phyloP scores from a whole-genome alignment of 1,140 invertebrate genomes.

The silkworm (Bombyx mori) region DNA sequence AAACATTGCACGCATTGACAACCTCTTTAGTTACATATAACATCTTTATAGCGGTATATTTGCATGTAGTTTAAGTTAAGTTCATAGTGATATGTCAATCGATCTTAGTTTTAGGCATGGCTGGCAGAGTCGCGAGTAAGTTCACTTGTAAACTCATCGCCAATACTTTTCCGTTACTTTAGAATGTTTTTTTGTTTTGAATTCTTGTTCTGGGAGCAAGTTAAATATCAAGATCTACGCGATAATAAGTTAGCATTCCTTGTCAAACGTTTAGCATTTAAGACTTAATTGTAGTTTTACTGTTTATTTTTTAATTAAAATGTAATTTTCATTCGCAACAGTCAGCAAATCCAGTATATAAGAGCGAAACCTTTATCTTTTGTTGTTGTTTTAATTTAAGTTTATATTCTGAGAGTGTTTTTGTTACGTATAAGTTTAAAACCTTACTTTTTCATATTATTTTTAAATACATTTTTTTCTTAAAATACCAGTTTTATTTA shows the following conservation, averaged over 20 bases:
- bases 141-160: too few relatives aligned
- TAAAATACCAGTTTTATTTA: too few relatives aligned
- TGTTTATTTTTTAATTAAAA: neutral
- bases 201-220: slow-evolving; percentile 2
- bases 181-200: neutral
- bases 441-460: slow-evolving; percentile 1
- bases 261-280: neutral
- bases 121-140: too few relatives aligned
- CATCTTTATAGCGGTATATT: too few relatives aligned
- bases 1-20: too few relatives aligned
- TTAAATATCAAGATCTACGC: neutral
- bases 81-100: too few relatives aligned
- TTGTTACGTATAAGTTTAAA: slow-evolving; percentile 1
- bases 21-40: too few relatives aligned
- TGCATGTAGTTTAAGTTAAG: too few relatives aligned
- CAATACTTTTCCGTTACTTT: slow-evolving; percentile 1
- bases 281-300: slow-evolving; percentile 1
- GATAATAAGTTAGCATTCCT: slow-evolving; percentile 2
- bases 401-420: slow-evolving; percentile 2
- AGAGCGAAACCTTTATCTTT: slow-evolving; percentile 2
- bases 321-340: slow-evolving; percentile 1
- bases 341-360: slow-evolving; percentile 2
- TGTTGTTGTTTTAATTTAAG: neutral
- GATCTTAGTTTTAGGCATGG: too few relatives aligned
- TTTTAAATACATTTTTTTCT: slow-evolving; percentile 10